Evolutionary conservation across 1,140 invertebrate species (phyloP).

Genomic region (Drosophila fuyamai): DNA sequence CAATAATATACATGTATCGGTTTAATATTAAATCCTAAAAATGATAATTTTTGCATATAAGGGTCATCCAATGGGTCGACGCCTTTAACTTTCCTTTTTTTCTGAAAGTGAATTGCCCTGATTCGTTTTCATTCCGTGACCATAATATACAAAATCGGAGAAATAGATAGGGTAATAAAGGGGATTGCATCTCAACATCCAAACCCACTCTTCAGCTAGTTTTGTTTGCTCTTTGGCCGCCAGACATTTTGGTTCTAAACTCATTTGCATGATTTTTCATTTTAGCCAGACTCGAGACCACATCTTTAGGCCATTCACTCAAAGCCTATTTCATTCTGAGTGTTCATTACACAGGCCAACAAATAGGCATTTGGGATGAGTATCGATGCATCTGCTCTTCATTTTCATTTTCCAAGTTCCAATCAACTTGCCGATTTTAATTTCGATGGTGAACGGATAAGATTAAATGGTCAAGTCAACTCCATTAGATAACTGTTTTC

Average conservation of each 20-base stretch:
- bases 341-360: conserved; percentile 52
- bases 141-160: conserved; percentile 55
- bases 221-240: conserved; percentile 28
- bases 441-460: conserved; percentile 21
- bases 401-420: conserved; percentile 19
- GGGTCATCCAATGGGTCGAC: not conserved
- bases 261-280: conserved; percentile 77
- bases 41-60: not conserved
- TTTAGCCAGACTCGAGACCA: conserved; percentile 16
- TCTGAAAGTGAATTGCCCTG: conserved; percentile 50
- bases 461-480: conserved; percentile 16
- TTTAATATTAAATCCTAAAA: too few species aligned
- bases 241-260: conserved; percentile 59
- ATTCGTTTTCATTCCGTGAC: conserved; percentile 66
- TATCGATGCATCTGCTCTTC: conserved; percentile 18
- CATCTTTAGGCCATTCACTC: conserved; percentile 6
- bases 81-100: not conserved
- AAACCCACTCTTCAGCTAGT: not conserved
- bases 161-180: conserved; percentile 7
- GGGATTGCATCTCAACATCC: conserved; percentile 27
- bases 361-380: conserved; percentile 33
- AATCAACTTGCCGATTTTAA: conserved; percentile 46
- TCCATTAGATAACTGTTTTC: conserved; percentile 3
- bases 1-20: too few species aligned
- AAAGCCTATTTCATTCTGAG: conserved; percentile 4